Conservation (phyloP, 2,113 vertebrate genomes). For the Myxocyprinus asiaticus region DNA sequence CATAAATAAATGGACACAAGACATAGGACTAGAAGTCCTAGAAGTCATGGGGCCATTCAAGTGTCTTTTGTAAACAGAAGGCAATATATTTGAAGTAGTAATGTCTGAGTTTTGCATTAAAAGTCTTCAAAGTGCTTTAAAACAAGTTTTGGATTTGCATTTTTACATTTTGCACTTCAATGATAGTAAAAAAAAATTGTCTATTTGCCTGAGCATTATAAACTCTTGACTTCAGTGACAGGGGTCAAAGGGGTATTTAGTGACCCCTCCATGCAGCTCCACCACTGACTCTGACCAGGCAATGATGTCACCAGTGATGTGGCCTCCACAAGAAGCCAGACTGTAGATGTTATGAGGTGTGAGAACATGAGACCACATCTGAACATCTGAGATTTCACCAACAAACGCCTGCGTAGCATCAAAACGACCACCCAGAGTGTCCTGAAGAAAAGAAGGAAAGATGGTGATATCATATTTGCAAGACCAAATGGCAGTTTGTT, state of each 20-base stretch:
- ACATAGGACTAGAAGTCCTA: background rate
- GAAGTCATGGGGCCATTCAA: conserved; percentile 27
- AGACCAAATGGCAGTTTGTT: too few relatives aligned
- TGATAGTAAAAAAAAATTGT: too few relatives aligned
- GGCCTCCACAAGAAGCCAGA: conserved; percentile 74
- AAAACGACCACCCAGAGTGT: conserved; percentile 80
- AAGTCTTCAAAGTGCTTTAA: background rate
- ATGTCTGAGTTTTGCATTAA: background rate
- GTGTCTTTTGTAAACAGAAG: conserved; percentile 56
- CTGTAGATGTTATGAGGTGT: conserved; percentile 73
- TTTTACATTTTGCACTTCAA: background rate
- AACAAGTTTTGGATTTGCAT: background rate
- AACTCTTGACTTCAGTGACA: conserved; percentile 65
- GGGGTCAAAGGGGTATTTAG: conserved; percentile 75
- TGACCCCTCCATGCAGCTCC: conserved; percentile 79
- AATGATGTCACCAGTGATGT: conserved; percentile 76
- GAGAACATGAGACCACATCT: conserved; percentile 81
- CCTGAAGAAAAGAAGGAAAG: conserved; percentile 60
- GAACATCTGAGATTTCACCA: conserved; percentile 80
- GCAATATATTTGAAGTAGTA: conserved; percentile 39
- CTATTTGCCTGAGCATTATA: too few relatives aligned
- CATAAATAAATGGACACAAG: background rate
- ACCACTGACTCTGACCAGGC: conserved; percentile 74
- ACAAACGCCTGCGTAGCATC: conserved; percentile 82
- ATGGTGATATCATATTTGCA: too few relatives aligned